A percentile compares a stretch with the other conserved stretches of the same genome.
These are phyloP conservation scores for Sturnus vulgaris DNA, from an alignment of 2,113 vertebrate genomes.

Conservation along the genomic window DNA sequence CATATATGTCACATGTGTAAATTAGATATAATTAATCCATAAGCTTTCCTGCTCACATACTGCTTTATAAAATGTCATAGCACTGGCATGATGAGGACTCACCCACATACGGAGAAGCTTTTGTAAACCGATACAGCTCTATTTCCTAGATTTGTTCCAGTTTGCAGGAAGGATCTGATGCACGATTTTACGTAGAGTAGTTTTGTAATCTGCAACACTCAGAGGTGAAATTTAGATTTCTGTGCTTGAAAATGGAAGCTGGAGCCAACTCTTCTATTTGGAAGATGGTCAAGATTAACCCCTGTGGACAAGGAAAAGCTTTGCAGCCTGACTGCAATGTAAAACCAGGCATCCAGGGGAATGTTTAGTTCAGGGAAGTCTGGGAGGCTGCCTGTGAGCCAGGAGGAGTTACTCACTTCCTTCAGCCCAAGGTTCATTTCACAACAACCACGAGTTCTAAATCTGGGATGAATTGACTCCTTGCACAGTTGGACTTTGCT, in stretches of 20 bases:
- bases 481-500: slow-evolving; percentile 18
- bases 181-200: slow-evolving; percentile 3
- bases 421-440: not conserved
- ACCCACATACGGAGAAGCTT: not conserved
- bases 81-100: not conserved
- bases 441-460: not conserved
- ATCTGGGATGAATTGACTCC: not conserved
- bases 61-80: slow-evolving; percentile 19
- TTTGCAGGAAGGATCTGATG: slow-evolving; percentile 56
- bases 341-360: not conserved
- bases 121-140: slow-evolving; percentile 29
- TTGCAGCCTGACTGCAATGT: not conserved
- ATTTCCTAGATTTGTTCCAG: slow-evolving; percentile 54
- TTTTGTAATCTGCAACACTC: slow-evolving; percentile 26
- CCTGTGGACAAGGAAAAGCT: not conserved
- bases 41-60: not conserved
- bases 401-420: slow-evolving; percentile 52
- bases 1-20: not conserved
- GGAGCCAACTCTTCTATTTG: slow-evolving; percentile 17
- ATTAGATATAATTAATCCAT: slow-evolving; percentile 37
- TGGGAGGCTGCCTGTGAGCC: not conserved
- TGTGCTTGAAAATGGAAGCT: slow-evolving; percentile 7
- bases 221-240: slow-evolving; percentile 37
- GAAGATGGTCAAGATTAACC: slow-evolving; percentile 9
- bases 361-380: not conserved